Evolutionary conservation across 2,113 vertebrate species (phyloP).

Genomic region (Falcunculus frontatus): DNA sequence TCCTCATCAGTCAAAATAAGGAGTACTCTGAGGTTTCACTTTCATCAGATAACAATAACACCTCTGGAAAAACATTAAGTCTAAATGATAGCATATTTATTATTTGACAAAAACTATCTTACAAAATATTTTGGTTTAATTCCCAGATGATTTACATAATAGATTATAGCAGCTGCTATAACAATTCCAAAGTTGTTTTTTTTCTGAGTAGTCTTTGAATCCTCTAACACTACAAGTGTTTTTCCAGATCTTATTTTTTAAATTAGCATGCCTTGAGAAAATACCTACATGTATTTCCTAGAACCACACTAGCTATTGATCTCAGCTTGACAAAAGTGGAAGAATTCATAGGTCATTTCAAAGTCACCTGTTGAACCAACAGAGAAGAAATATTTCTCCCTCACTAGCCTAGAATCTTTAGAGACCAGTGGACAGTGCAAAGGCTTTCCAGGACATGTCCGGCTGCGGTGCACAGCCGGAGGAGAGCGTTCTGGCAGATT

Average conservation of each 20-base stretch:
- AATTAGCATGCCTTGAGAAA: conserved; percentile 24
- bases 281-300: background rate
- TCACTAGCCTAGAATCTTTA: background rate
- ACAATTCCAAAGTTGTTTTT: background rate
- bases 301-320: background rate
- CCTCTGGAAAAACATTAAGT: conserved; percentile 19
- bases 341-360: conserved; percentile 18
- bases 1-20: conserved; percentile 30
- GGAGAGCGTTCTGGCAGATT: background rate
- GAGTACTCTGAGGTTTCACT: conserved; percentile 13
- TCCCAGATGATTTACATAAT: conserved; percentile 49
- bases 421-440: background rate
- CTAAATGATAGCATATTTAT: conserved; percentile 26
- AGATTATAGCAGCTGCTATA: conserved; percentile 36
- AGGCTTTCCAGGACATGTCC: fast-evolving
- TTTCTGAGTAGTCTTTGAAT: conserved; percentile 6
- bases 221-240: background rate
- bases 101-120: conserved; percentile 41
- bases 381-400: background rate
- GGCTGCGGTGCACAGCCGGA: fast-evolving
- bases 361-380: conserved; percentile 51
- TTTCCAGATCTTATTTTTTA: conserved; percentile 11
- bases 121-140: conserved; percentile 44
- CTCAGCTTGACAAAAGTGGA: background rate
- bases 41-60: conserved; percentile 43